A percentile compares a stretch with the other conserved stretches of the same genome.
phyloP scores from a whole-genome alignment of 2,888 invertebrate genomes.

The Brachycybe producta region DNA sequence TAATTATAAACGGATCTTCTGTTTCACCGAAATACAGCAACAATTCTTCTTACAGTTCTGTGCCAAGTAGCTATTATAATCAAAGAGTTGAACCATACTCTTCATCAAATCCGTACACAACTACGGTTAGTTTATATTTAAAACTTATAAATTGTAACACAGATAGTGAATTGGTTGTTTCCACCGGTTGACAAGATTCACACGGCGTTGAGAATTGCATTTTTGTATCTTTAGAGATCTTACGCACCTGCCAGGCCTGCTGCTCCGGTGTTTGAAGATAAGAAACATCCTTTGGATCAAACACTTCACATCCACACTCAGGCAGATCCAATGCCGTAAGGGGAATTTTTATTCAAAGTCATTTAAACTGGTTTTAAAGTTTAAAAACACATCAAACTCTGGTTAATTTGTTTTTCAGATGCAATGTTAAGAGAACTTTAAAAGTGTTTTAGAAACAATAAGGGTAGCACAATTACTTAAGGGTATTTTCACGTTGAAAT shows the following conservation, averaged over 20 bases:
- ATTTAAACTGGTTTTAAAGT: not conserved
- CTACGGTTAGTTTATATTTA: conserved; percentile 22
- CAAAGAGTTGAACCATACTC: conserved; percentile 35
- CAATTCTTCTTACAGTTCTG: too few species aligned
- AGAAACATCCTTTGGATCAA: conserved; percentile 44
- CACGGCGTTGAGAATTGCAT: not conserved
- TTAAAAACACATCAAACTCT: too few species aligned
- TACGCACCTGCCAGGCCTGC: conserved; percentile 12
- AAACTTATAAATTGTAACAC: too few species aligned
- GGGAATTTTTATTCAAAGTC: not conserved
- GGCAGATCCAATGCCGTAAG: conserved; percentile 69
- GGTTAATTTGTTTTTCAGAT: too few species aligned
- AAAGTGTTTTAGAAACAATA: too few species aligned
- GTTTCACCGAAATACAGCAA: conserved; percentile 3
- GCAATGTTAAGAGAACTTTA: too few species aligned
- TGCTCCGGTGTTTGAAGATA: conserved; percentile 14
- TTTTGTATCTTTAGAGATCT: conserved; percentile 6
- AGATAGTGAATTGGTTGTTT: too few species aligned
- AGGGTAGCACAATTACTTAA: too few species aligned
- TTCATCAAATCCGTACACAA: conserved; percentile 23
- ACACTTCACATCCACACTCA: conserved; percentile 76
- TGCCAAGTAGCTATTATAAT: conserved; percentile 40
- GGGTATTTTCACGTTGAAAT: too few species aligned
- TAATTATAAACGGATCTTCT: conserved; percentile 18
- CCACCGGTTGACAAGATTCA: too few species aligned